phyloP scores from a whole-genome alignment of 2,888 invertebrate species.

The Quadroppia sp. region DNA sequence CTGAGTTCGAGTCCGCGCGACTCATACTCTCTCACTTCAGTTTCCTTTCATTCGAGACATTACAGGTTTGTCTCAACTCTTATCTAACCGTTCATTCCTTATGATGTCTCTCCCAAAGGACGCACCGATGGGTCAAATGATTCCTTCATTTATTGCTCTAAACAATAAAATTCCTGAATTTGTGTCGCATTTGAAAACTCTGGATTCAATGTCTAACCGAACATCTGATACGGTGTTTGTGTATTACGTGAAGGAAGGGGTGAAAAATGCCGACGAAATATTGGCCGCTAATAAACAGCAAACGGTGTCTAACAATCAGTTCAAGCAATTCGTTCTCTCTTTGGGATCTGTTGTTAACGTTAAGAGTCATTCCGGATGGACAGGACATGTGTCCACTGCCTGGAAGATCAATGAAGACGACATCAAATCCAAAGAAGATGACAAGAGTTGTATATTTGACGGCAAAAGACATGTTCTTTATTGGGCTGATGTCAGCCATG shows the following conservation, averaged over 20 bases:
- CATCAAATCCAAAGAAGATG: background rate
- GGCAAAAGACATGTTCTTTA: constrained; percentile 80
- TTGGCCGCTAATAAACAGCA: constrained; percentile 63
- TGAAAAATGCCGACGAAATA: constrained; percentile 71
- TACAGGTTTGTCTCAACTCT: constrained; percentile 4
- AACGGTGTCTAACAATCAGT: constrained; percentile 56
- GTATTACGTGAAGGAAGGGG: constrained; percentile 86
- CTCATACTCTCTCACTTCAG: constrained; percentile 94
- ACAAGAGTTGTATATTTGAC: constrained; percentile 63
- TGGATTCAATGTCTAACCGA: constrained; percentile 81
- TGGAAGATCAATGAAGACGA: constrained; percentile 60
- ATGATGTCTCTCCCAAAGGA: background rate
- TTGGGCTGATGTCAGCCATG: constrained; percentile 91
- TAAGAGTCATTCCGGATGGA: constrained; percentile 85
- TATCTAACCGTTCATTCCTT: background rate
- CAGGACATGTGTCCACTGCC: constrained; percentile 80
- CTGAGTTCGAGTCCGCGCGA: constrained; percentile 88
- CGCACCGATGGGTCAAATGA: constrained; percentile 31
- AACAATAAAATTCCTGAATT: constrained; percentile 69
- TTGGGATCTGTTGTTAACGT: constrained; percentile 85
- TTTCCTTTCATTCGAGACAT: constrained; percentile 59
- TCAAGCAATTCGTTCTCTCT: constrained; percentile 62
- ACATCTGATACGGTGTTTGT: constrained; percentile 88
- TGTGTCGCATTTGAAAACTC: constrained; percentile 68
- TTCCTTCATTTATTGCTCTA: constrained; percentile 63